Evolutionary conservation across 2,113 vertebrate species (phyloP).

Genomic region (Bungarus multicinctus): DNA sequence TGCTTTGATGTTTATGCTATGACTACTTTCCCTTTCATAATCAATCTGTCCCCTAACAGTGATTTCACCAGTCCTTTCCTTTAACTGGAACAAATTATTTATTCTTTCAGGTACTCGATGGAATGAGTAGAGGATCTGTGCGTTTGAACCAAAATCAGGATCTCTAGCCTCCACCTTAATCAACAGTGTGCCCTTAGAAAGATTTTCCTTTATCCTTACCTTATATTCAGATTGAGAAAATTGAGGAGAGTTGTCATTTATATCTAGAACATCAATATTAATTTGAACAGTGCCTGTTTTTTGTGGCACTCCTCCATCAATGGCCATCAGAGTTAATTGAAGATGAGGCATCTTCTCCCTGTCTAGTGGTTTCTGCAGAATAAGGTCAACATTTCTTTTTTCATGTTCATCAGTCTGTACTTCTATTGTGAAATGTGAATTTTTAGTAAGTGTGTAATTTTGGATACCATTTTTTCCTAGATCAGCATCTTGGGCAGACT

Average conservation of each 20-base stretch:
- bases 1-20: slow-evolving; percentile 72
- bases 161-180: slow-evolving; percentile 56
- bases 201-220: slow-evolving; percentile 38
- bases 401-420: not conserved
- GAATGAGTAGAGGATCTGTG: slow-evolving; percentile 62
- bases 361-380: not conserved
- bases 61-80: slow-evolving; percentile 62
- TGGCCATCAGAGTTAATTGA: not conserved
- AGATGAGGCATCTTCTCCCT: not conserved
- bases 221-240: not conserved
- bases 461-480: slow-evolving; percentile 59
- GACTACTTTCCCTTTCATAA: slow-evolving; percentile 69
- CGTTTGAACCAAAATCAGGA: slow-evolving; percentile 66
- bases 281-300: not conserved
- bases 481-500: not conserved
- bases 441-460: slow-evolving; percentile 55
- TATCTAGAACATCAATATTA: not conserved
- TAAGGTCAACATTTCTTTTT: not conserved
- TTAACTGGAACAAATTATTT: slow-evolving; percentile 61
- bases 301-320: not conserved
- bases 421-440: not conserved
- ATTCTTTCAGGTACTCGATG: slow-evolving; percentile 61
- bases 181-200: slow-evolving; percentile 9
- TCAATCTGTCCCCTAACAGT: slow-evolving; percentile 59
- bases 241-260: not conserved